A percentile compares a stretch with the other conserved stretches of the same genome.
These are phyloP conservation scores for Caenorhabditis inopinata DNA, from an alignment of 1,140 invertebrate genomes.

Conservation along the genomic window DNA sequence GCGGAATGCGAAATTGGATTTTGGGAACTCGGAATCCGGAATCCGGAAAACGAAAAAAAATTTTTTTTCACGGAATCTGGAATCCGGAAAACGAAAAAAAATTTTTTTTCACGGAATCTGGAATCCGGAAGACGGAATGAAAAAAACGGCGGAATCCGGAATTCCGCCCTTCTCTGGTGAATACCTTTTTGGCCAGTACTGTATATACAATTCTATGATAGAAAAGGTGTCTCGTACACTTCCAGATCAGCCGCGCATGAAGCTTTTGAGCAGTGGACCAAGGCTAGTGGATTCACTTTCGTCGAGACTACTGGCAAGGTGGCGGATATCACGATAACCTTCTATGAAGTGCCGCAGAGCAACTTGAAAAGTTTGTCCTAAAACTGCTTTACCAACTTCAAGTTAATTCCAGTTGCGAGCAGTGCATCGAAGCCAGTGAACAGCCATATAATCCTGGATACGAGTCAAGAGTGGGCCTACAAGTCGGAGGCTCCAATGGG, in stretches of 20 bases:
- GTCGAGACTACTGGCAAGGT: background rate
- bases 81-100: no score
- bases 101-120: no score
- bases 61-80: no score
- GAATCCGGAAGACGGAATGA: no score
- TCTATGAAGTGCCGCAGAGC: conserved; percentile 37
- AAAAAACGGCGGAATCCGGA: no score
- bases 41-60: no score
- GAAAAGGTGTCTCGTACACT: no score
- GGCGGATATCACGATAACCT: conserved; percentile 34
- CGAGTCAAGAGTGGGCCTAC: conserved; percentile 33
- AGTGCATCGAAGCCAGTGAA: conserved; percentile 35
- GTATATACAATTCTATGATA: no score
- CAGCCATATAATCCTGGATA: conserved; percentile 36
- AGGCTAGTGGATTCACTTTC: conserved; percentile 23
- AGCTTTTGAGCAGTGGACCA: conserved; percentile 38
- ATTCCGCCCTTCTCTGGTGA: no score
- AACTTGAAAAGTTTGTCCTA: conserved; percentile 5
- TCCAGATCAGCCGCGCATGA: conserved; percentile 30
- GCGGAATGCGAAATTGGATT: no score
- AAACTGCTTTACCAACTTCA: background rate
- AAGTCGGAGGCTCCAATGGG: conserved; percentile 24
- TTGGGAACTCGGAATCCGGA: no score
- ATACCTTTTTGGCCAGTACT: no score
- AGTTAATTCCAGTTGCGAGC: conserved; percentile 25